Evolutionary conservation across 2,888 invertebrate genomes (phyloP), one percentile per base, ranked within the genome.

Genomic region (Cyclophora punctaria): DNA sequence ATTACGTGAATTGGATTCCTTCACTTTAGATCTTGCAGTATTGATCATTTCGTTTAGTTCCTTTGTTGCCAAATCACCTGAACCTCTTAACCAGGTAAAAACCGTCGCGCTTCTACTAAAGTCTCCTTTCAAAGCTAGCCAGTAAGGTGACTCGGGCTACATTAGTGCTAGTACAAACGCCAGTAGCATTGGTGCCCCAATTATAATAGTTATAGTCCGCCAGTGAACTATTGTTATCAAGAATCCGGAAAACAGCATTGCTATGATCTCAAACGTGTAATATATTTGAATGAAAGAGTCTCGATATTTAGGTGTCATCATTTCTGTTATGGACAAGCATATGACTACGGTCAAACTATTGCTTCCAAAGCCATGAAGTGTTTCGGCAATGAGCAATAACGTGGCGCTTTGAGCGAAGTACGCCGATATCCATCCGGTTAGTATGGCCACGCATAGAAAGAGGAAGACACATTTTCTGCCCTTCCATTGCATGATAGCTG

Each of bases 141-240:
- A 66, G 3, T 57, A 52, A 2, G 66, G 66, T 0, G 66, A 66
- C 41, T 66, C 64, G 0, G 65, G 62, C 57, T 57, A 60, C 2
- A 49, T 48, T 34, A 41, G 57, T 1, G 56, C 57, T 1, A 53
- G 45, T 3, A 54, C n/a, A 4, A 60, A 4, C 0, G 57, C 57
- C 34, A 60, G 1, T 0, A 55, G 3, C 42, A 55, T 47, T 3
- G 61, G 61, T 4, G 46, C 4, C 6, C 52, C 41, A 58, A 65
- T 59, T 0, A 64, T 47, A 2, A 57, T 42, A 35, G 59, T 54
- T 0, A 58, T 51, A 0, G 55, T 61, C 41, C 52, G 59, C 61
- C 64, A 64, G 45, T 62, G 57, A 4, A 61, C 3, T 34, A 55
- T 60, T 7, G 47, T 50, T 0, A 51, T 53, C 3, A 63, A 44